Conservation (phyloP, 2,888 invertebrate species). For the Hydrotaea cyrtoneurina region DNA sequence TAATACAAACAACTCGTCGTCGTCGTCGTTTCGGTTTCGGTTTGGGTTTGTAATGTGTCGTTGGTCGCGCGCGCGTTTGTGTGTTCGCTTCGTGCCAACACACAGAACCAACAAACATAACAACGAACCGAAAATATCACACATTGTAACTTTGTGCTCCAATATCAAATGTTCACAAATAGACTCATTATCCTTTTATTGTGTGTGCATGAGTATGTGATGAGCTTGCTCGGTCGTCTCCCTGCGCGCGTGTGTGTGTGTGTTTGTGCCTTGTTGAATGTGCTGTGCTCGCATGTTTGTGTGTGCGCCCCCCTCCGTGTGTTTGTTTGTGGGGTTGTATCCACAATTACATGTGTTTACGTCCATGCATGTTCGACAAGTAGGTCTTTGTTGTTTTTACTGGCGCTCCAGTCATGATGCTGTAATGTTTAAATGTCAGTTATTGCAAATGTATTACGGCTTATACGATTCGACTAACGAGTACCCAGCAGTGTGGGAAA, state of each 20-base stretch:
- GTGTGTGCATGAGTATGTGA: constrained; percentile 37
- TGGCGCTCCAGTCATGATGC: constrained; percentile 29
- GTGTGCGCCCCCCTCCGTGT: not conserved
- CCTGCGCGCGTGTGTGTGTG: not conserved
- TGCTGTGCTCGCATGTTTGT: not conserved
- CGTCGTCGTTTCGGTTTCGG: no score
- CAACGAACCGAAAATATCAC: constrained; percentile 53
- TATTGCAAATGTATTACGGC: constrained; percentile 42
- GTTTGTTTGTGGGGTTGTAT: constrained; percentile 35
- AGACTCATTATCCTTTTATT: constrained; percentile 64
- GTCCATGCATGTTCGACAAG: not conserved
- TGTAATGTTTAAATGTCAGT: constrained; percentile 44
- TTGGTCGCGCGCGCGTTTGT: not conserved
- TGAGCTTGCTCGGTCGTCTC: not conserved
- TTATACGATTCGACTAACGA: no score
- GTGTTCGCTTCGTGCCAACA: not conserved
- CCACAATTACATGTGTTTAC: constrained; percentile 22
- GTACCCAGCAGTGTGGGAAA: no score
- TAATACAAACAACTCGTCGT: constrained; percentile 11
- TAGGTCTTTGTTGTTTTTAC: constrained; percentile 6
- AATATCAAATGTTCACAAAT: constrained; percentile 61
- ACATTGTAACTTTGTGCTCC: constrained; percentile 57
- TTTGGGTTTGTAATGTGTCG: not conserved
- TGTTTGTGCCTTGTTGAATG: constrained; percentile 36
- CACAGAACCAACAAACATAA: not conserved